Evolutionary conservation across 2,888 invertebrate genomes (phyloP), one percentile per base, ranked within the genome.

Genomic region (Cyrtodaria siliqua): DNA sequence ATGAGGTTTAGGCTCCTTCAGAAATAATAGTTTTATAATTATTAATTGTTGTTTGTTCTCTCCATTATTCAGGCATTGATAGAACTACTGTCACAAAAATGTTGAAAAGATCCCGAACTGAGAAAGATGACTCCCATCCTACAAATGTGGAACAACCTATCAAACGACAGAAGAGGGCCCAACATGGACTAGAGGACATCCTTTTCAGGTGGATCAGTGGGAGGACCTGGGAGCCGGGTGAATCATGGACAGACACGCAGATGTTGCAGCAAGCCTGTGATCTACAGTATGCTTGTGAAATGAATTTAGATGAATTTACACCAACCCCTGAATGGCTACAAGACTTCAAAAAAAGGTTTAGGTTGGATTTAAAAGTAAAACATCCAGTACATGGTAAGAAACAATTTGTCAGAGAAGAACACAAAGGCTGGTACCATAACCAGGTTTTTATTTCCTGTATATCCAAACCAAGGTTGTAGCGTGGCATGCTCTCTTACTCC

Each of bases 61-160:
- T 12, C 8, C 40, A 12, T 38, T 16, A 8, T 12, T 16, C 47
- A 69, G 60, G 69, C 2, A 77, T 84, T n/a, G 83, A 84, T 40
- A 66, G 83, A 60, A 84, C 83, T 12, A 84, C 83, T 23, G 83
- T 84, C 2, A 79, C 81, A 9, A 84, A 84, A 53, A 70, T 84
- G 29, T 47, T 84, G 47, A 84, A 84, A 55, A 42, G 75, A 44
- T 55, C 64, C 23, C 61, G 73, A 47, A 63, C 79, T 33, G 79
- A 55, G 64, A 33, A 56, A 14, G 61, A 29, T 12, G 14, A n/a
- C 18, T 8, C 40, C 16, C 50, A 40, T 64, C 49, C 16, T 50
- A 62, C 44, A 42, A 47, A 24, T 26, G 44, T n/a, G 27, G n/a
- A n/a, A n/a, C 40, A 8, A 12, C 61, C 20, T 33, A 27, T n/a